Evolutionary conservation across 2,113 vertebrate species (phyloP), one percentile per base, ranked within the genome.

Genomic region (Scartelaos histophorus): DNA sequence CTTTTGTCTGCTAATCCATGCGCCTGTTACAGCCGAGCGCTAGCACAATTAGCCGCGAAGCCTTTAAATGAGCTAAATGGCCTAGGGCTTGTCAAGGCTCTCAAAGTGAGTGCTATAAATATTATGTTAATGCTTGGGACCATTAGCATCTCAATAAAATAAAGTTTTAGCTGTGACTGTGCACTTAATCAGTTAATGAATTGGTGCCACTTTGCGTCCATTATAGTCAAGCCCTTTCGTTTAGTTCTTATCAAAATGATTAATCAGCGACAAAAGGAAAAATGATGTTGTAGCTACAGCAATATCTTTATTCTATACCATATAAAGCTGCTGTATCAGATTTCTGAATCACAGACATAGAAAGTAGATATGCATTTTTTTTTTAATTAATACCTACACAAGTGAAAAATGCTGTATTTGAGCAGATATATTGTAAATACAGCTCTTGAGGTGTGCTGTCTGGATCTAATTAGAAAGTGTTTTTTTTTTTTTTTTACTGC

Each of bases 121-220:
- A 69, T 35, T 51, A 49, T 75, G 71, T 67, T 85, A 80, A 79
- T 84, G 71, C 79, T 79, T 71, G 49, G 77, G 67, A 79, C 57
- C 66, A 84, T 89, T 89, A 83, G 79, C 67, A 66, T 57, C 65
- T 58, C 38, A 87, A 81, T 87, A 69, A 87, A 86, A 74, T 66
- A 87, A 87, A 76, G 57, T 70, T 71, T 57, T 3, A 49, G 57
- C 60, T 56, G 66, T 54, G 56, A 64, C 38, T 72, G 24, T 22
- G 72, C 38, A 51, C 43, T 79, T 79, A 67, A 81, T 67, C 25
- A 70, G 76, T 79, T 72, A 62, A 76, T 71, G 69, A 82, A 82
- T 76, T 66, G 58, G 66, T 66, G 74, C 51, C 71, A 73, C 54
- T 67, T 73, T 71, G 73, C 34, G 74, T 53, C 34, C 69, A 83